phyloP scores from a whole-genome alignment of 2,113 vertebrate genomes.

The Cinclus mexicanus region DNA sequence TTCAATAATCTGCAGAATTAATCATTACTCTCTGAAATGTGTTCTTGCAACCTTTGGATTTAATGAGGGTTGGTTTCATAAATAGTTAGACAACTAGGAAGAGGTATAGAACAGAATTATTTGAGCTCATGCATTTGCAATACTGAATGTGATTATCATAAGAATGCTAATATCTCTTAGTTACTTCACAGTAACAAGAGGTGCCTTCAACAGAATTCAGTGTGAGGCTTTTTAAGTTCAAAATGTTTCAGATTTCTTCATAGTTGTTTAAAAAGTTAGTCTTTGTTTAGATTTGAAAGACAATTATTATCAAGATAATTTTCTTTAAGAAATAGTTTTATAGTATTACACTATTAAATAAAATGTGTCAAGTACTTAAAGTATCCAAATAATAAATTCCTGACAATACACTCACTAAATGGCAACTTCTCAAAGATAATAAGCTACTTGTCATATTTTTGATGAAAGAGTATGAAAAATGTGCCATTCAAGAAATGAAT shows the following conservation, averaged over 20 bases:
- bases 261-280: neutral
- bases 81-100: neutral
- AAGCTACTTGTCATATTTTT: constrained; percentile 7
- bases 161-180: neutral
- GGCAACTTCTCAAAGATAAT: constrained; percentile 38
- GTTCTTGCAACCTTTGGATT: neutral
- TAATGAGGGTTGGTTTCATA: neutral
- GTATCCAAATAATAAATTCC: neutral
- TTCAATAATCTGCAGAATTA: neutral
- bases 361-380: constrained; percentile 18
- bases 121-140: neutral
- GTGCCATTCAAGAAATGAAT: neutral
- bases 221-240: neutral
- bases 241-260: neutral
- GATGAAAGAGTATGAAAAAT: constrained; percentile 39
- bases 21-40: neutral
- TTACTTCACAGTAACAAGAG: neutral
- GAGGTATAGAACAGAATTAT: neutral
- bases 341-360: neutral
- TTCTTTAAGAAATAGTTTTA: constrained; percentile 8
- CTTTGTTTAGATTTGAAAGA: neutral
- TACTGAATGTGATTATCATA: neutral
- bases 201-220: neutral
- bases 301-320: neutral
- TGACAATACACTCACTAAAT: constrained; percentile 15